phyloP scores from a whole-genome alignment of 2,888 invertebrate genomes.

The Clusia tigrina region DNA sequence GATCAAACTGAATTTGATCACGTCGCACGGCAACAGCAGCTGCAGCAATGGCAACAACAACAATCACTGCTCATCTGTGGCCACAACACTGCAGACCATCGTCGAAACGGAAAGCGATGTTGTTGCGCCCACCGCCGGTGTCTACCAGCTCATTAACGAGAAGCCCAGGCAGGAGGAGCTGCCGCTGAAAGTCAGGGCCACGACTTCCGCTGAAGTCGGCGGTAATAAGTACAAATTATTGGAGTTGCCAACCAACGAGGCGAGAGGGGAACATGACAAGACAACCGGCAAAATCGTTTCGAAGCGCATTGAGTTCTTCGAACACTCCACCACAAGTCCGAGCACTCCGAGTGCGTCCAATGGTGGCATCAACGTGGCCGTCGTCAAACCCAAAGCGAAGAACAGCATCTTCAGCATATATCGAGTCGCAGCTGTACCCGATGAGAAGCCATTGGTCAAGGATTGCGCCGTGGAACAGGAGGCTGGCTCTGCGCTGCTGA shows the following conservation, averaged over 20 bases:
- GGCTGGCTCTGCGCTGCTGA: constrained; percentile 47
- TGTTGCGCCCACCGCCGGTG: constrained; percentile 52
- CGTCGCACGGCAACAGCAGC: constrained; percentile 48
- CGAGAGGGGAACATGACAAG: constrained; percentile 7
- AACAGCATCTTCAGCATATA: constrained; percentile 53
- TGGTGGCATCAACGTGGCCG: constrained; percentile 7
- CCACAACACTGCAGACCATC: constrained; percentile 54
- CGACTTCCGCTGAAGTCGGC: constrained; percentile 7
- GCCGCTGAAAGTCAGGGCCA: constrained; percentile 20
- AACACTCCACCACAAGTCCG: constrained; percentile 39
- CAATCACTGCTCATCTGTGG: constrained; percentile 34
- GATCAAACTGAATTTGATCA: constrained; percentile 57
- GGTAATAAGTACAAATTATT: constrained; percentile 38
- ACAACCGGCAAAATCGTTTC: constrained; percentile 41
- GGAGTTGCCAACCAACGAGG: constrained; percentile 29
- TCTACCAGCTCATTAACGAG: constrained; percentile 59
- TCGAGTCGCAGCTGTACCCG: constrained; percentile 37
- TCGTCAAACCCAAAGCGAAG: constrained; percentile 31
- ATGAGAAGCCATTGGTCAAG: constrained; percentile 29
- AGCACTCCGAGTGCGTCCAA: background rate
- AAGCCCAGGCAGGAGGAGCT: constrained; percentile 39
- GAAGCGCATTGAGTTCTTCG: constrained; percentile 64
- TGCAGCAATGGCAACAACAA: constrained; percentile 40
- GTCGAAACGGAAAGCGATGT: constrained; percentile 58
- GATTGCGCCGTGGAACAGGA: constrained; percentile 33